These are phyloP conservation scores for Boulengerochromis microlepis DNA, from an alignment of 2,113 vertebrate species.

Conservation along the genomic window DNA sequence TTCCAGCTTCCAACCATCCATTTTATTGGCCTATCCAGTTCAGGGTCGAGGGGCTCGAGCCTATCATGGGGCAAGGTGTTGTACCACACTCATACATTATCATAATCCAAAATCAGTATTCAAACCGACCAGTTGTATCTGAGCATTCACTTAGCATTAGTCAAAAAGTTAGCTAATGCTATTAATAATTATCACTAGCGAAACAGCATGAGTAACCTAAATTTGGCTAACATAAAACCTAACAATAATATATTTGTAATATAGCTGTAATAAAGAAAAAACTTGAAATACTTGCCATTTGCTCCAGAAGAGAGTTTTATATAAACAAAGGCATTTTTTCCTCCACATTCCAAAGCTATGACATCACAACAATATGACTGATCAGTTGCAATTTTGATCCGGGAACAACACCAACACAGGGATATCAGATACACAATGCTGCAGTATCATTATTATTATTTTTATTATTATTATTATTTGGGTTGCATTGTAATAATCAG, in stretches of 20 bases:
- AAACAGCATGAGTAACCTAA: not conserved
- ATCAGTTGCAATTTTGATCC: not conserved
- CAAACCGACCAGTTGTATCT: not conserved
- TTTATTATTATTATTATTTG: not conserved
- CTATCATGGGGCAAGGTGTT: not conserved
- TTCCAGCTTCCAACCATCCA: not conserved
- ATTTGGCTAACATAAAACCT: not conserved
- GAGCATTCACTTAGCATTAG: not conserved
- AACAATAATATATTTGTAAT: not conserved
- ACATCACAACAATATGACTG: not conserved
- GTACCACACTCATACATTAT: not conserved
- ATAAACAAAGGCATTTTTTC: not conserved
- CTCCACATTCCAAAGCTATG: not conserved
- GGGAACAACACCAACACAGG: not conserved
- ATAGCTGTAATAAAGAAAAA: not conserved
- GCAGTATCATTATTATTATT: not conserved
- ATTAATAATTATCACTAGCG: not conserved
- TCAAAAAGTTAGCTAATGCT: not conserved
- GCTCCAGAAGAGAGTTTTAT: not conserved
- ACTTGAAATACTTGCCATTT: not conserved
- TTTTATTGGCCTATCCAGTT: not conserved
- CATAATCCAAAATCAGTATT: not conserved
- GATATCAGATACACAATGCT: not conserved
- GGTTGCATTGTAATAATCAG: not conserved
- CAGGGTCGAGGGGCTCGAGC: not conserved